Evolutionary conservation across 2,888 invertebrate genomes (phyloP), one percentile per base, ranked within the genome.

Genomic region (Lapara coniferarum): DNA sequence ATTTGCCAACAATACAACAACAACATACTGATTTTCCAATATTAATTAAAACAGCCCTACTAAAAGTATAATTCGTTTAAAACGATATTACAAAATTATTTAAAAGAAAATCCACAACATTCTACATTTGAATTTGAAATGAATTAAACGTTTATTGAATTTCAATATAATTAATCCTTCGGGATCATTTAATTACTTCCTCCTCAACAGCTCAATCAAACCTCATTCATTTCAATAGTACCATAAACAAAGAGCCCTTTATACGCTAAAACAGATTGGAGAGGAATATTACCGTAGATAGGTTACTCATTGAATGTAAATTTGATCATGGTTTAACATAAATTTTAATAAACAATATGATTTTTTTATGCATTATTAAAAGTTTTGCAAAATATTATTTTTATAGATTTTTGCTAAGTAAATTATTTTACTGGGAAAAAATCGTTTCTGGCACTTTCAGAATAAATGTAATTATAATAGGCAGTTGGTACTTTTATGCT

Each of bases 211-310:
- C 80, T 89, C 88, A 88, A 90, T 90, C 89, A 87, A 82, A 78
- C 76, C 83, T 84, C 83, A 88, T 87, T 89, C 87, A 84, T 88
- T 89, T 88, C 85, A 87, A 89, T 86, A 86, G 82, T 81, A 80
- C 75, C 80, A 88, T 91, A 92, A 92, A 92, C 92, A 92, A 92
- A 90, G 83, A 79, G 82, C 77, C 83, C 86, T 88, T 89, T 90
- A 87, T 89, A 72, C 83, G 76, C 73, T 70, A 77, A 78, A 75
- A 75, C 75, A 69, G 63, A 51, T 52, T 46, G 63, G 66, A 68
- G 53, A 44, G 68, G 52, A 13, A 68, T 59, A 59, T 52, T 52
- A 59, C 51, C 25, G 37, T 51, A 19, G 58, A 59, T 37, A 37
- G 30, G 30, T 52, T 68, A 52, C n/a, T 37, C 30, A 66, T 66